Base-by-base conservation (phyloP, 1,140 invertebrate species). In the Leptinotarsa defecta region DNA sequence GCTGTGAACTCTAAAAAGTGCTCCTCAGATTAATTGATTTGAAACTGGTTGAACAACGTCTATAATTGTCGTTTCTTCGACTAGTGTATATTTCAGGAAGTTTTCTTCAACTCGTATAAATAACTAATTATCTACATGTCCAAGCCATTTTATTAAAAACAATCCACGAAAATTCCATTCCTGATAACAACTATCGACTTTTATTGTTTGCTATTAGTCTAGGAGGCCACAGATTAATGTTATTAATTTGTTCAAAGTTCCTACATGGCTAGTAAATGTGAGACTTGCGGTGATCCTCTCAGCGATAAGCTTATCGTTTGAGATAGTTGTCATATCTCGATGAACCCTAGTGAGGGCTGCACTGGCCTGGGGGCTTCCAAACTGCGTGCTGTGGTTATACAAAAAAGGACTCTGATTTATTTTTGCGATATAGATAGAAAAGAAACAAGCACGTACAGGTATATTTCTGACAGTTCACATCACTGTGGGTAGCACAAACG, bases 341-440 rank as follows among this genome's bases (percentile, higher is more conserved):
- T 68, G 4, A 1, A 68, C 19, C 5, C 67, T 11, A 34, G 1
- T 15, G 27, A 68, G 67, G 67, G 13, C 13, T 68, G 67, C 27
- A 48, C 67, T 27, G 67, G 27, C 24, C 27, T 68, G 43, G 67
- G 20, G 3, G 24, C 67, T 3, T 68, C 67, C 13, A 2, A 68
- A 19, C 8, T 68, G 15, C 27, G 4, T 13, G 34, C 0, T 34
- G 67, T 19, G 8, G 67, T 48, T 5, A 48, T 68, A 34, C 67
- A 34, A 13, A 68, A 68, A 48, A 20, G 67, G 19, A 68, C 27
- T 24, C 67, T 68, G 19, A 3, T 68, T 24, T 68, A 13, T 19
- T 68, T 68, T 68, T 68, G 67, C 24, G 34, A 27, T n/a, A n/a
- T n/a, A n/a, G n/a, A n/a, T n/a, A n/a, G n/a, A n/a, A n/a, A n/a